Evolutionary conservation across 2,113 vertebrate genomes (phyloP).

Genomic region (Eulacestoma nigropectus): DNA sequence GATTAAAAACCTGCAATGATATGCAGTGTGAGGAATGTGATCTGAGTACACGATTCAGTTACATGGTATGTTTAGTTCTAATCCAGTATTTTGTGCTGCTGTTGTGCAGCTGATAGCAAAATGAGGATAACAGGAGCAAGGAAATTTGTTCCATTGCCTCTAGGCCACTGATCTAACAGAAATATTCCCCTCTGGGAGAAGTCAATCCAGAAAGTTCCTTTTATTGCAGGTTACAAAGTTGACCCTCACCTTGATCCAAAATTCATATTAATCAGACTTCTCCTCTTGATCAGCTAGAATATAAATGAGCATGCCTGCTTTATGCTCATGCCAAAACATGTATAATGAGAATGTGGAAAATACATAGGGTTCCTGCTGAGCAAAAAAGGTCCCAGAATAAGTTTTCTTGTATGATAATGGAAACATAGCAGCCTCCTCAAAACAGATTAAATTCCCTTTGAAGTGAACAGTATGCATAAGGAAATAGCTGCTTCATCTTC

Average conservation of each 20-base stretch:
- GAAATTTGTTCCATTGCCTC: conserved; percentile 35
- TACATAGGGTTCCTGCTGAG: neutral
- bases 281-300: conserved; percentile 23
- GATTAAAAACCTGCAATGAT: neutral
- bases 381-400: conserved; percentile 19
- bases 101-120: conserved; percentile 42
- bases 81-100: neutral
- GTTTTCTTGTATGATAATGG: conserved; percentile 23
- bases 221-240: conserved; percentile 6
- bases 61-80: neutral
- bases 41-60: neutral
- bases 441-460: conserved; percentile 42
- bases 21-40: neutral
- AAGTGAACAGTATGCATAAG: conserved; percentile 32
- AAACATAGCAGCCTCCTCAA: neutral
- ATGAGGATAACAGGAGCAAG: neutral
- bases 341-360: conserved; percentile 20
- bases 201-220: neutral
- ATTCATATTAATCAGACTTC: conserved; percentile 14
- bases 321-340: conserved; percentile 15
- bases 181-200: neutral
- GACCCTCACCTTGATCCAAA: conserved; percentile 37
- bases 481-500: neutral
- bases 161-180: conserved; percentile 19
- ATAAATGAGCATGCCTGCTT: neutral